Conservation (phyloP, 2,888 invertebrate species). For the Adelognathus sp. region DNA sequence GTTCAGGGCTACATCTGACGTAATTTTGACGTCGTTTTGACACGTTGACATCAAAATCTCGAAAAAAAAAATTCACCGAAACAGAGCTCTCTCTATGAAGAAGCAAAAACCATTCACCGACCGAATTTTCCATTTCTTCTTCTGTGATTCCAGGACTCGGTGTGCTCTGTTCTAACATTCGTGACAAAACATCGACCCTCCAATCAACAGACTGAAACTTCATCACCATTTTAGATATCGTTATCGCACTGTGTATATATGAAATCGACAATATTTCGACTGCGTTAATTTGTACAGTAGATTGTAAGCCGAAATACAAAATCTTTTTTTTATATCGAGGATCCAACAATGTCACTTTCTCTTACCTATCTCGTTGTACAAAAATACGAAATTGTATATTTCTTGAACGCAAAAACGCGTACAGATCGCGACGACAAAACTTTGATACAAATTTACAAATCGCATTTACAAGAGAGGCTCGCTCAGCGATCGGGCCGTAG, state of each 20-base stretch:
- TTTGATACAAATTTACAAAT: constrained; percentile 22
- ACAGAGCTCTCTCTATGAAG: no score
- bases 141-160: constrained; percentile 62
- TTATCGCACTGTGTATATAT: constrained; percentile 49
- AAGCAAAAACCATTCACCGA: no score
- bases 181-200: not conserved
- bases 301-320: constrained; percentile 32
- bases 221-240: not conserved
- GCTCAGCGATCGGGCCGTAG: constrained; percentile 64
- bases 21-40: no score
- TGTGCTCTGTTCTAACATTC: constrained; percentile 60
- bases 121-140: not conserved
- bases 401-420: constrained; percentile 17
- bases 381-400: constrained; percentile 8
- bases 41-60: no score
- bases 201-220: constrained; percentile 8
- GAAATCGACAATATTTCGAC: constrained; percentile 36
- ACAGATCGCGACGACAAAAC: constrained; percentile 32
- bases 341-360: not conserved
- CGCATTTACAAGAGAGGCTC: constrained; percentile 1
- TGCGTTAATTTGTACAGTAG: constrained; percentile 35
- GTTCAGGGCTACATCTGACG: no score
- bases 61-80: no score
- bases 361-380: not conserved
- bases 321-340: not conserved